These are phyloP conservation scores for Ornithoptera alexandrae DNA, from an alignment of 2,888 invertebrate species.

Conservation along the genomic window DNA sequence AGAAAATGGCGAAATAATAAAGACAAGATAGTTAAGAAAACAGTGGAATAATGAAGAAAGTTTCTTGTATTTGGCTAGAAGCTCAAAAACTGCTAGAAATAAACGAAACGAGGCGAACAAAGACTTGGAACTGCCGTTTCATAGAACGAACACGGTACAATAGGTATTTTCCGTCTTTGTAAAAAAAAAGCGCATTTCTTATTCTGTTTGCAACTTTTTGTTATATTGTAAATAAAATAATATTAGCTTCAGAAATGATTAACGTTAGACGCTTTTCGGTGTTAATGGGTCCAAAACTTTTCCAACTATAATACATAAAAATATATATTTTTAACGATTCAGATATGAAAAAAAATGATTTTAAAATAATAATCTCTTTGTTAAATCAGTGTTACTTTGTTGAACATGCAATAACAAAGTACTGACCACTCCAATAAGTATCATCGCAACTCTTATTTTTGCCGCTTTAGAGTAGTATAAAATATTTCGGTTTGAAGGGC, in stretches of 20 bases:
- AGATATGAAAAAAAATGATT: too few species aligned
- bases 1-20: constrained; percentile 3
- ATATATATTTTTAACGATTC: too few species aligned
- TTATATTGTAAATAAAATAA: neutral
- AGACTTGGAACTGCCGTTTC: constrained; percentile 25
- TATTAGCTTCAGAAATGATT: neutral
- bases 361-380: too few species aligned
- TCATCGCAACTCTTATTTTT: too few species aligned
- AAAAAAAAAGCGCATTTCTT: constrained; percentile 3
- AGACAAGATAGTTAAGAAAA: constrained; percentile 18
- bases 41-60: constrained; percentile 23
- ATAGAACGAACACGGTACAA: constrained; percentile 14
- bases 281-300: neutral
- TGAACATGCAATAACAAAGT: too few species aligned
- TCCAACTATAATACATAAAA: neutral
- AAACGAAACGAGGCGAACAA: constrained; percentile 26
- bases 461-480: too few species aligned
- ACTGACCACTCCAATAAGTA: too few species aligned
- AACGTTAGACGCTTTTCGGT: neutral
- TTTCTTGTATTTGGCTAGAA: constrained; percentile 26
- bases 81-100: constrained; percentile 26
- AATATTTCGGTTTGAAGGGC: too few species aligned
- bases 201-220: constrained; percentile 1
- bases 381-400: too few species aligned
- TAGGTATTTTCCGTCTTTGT: constrained; percentile 3